Conservation (phyloP, 2,888 invertebrate genomes). For the Cephus sareptanus region DNA sequence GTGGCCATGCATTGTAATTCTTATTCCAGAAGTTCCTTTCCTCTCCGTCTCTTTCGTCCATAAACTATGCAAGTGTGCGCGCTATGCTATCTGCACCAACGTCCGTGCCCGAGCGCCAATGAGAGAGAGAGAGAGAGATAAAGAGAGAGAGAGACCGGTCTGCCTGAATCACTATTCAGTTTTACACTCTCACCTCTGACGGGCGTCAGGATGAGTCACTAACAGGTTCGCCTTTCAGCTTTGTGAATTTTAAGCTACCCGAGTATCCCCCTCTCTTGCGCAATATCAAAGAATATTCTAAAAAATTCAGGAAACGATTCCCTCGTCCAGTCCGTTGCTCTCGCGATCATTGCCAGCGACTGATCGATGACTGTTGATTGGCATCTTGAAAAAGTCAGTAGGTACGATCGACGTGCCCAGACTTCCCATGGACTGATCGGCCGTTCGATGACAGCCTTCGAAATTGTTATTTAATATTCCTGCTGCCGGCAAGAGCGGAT, state of each 20-base stretch:
- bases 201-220: conserved; percentile 31
- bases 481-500: neutral
- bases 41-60: neutral
- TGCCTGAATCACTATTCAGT: neutral
- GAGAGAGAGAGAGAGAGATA: neutral
- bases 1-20: conserved; percentile 15
- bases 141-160: neutral
- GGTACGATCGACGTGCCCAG: neutral
- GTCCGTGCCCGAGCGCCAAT: neutral
- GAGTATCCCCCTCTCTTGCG: neutral
- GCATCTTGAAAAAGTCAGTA: neutral
- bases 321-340: neutral
- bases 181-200: neutral
- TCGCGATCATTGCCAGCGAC: neutral
- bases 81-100: neutral
- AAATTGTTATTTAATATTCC: neutral
- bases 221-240: conserved; percentile 31
- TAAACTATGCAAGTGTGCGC: neutral
- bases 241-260: neutral
- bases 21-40: conserved; percentile 7
- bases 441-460: neutral
- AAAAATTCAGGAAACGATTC: neutral
- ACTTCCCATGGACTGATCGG: neutral
- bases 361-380: neutral
- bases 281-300: neutral